Evolutionary conservation across 2,888 invertebrate genomes (phyloP).

Genomic region (Scotopteryx bipunctaria): DNA sequence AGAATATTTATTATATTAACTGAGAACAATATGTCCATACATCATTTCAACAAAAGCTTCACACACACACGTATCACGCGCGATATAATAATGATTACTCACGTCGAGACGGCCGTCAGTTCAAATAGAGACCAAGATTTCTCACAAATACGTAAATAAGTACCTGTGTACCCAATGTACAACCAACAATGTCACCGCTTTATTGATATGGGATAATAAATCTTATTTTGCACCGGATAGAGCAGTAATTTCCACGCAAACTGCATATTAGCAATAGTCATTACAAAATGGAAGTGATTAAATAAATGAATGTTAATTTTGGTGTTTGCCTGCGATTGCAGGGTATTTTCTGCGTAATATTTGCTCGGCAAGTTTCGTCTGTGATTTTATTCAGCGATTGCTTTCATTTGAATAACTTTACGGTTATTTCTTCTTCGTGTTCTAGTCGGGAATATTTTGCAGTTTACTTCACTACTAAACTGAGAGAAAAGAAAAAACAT

Average conservation of each 20-base stretch:
- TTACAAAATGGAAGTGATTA: constrained; percentile 31
- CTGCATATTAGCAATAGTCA: constrained; percentile 30
- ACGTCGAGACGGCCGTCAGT: constrained; percentile 36
- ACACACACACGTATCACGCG: constrained; percentile 17
- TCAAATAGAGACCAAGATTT: constrained; percentile 44
- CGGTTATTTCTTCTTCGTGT: neutral
- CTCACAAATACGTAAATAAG: constrained; percentile 45
- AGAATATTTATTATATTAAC: too few relatives aligned
- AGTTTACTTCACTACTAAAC: too few relatives aligned
- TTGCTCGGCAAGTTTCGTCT: constrained; percentile 11
- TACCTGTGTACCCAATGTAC: constrained; percentile 46
- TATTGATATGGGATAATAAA: constrained; percentile 34
- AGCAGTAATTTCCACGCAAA: constrained; percentile 30
- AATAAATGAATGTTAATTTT: constrained; percentile 37
- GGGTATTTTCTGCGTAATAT: constrained; percentile 25
- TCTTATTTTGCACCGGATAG: constrained; percentile 31
- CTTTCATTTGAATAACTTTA: constrained; percentile 6
- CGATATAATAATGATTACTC: constrained; percentile 47
- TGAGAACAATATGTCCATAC: constrained; percentile 7
- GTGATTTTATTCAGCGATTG: constrained; percentile 17
- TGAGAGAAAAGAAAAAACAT: too few relatives aligned
- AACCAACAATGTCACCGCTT: constrained; percentile 27
- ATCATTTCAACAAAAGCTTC: constrained; percentile 24
- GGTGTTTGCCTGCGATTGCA: constrained; percentile 33
- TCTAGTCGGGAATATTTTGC: too few relatives aligned